Percentiles rank a stretch among this genome's conserved stretches.
Conservation (phyloP, 2,888 invertebrate genomes). For the Scaptomyza polygonia region DNA sequence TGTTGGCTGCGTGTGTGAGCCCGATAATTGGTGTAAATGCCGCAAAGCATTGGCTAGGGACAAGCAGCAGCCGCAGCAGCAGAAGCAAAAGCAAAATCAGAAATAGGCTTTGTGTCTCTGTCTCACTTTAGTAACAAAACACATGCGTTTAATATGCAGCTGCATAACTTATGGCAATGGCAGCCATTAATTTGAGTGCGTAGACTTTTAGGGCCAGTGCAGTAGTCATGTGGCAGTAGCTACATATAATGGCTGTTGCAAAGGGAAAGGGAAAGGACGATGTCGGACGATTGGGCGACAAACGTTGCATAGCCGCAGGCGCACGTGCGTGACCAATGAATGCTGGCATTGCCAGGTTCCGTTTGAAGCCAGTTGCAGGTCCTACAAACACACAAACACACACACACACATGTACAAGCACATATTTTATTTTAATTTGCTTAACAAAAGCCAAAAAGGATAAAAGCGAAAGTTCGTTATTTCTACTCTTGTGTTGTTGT, state of each 20-base stretch:
- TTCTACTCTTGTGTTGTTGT: constrained; percentile 2
- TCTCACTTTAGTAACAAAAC: constrained; percentile 21
- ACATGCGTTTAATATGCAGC: constrained; percentile 71
- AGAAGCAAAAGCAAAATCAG: no score
- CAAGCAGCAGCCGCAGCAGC: constrained; percentile 32
- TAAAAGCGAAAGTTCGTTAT: constrained; percentile 43
- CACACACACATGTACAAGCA: neutral
- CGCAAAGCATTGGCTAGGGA: constrained; percentile 54
- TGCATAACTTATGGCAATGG: constrained; percentile 76
- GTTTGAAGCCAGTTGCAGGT: constrained; percentile 21
- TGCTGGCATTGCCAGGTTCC: constrained; percentile 5
- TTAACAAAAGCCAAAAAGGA: constrained; percentile 57
- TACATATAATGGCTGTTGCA: no score
- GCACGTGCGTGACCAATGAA: constrained; percentile 74
- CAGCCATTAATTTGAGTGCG: constrained; percentile 75
- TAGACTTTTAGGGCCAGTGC: constrained; percentile 11
- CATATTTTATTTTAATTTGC: constrained; percentile 78
- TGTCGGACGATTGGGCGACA: constrained; percentile 13
- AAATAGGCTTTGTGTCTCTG: constrained; percentile 1
- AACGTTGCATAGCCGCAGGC: constrained; percentile 77
- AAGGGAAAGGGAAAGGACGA: neutral
- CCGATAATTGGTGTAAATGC: constrained; percentile 79
- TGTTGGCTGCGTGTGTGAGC: constrained; percentile 34
- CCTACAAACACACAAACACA: constrained; percentile 10
- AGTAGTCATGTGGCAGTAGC: neutral